These are phyloP conservation scores for Oreohelix idahoensis DNA, from an alignment of 1,140 invertebrate species.

Conservation along the genomic window DNA sequence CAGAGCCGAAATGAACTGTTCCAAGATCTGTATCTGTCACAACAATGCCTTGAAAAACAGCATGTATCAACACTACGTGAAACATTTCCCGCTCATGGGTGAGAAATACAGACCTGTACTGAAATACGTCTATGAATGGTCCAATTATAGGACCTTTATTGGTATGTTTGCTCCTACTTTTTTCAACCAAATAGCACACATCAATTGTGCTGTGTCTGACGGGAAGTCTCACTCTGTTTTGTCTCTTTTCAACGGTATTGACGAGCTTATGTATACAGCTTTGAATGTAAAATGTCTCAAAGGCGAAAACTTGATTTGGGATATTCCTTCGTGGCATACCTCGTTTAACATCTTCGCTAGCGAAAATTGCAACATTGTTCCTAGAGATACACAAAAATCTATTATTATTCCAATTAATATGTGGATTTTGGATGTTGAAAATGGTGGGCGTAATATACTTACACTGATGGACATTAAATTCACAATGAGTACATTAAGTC, in stretches of 20 bases:
- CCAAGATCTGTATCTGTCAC: background rate
- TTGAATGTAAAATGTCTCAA: background rate
- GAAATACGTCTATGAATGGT: background rate
- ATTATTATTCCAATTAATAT: conserved; percentile 39
- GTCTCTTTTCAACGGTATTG: conserved; percentile 22
- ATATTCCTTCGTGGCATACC: conserved; percentile 25
- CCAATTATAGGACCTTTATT: conserved; percentile 2
- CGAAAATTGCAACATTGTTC: conserved; percentile 12
- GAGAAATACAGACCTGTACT: conserved; percentile 3
- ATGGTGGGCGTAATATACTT: background rate
- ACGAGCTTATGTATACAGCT: conserved; percentile 7
- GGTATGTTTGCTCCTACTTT: conserved; percentile 4
- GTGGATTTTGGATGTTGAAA: conserved; percentile 39
- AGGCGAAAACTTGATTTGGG: conserved; percentile 20
- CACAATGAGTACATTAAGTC: conserved; percentile 13
- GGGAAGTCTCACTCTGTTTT: background rate
- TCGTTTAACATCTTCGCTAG: conserved; percentile 30
- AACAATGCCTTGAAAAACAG: background rate
- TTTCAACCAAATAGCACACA: background rate
- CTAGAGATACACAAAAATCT: background rate
- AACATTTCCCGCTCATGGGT: background rate
- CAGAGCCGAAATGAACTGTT: conserved; percentile 22
- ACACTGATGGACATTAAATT: conserved; percentile 30
- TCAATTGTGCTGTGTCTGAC: conserved; percentile 5
- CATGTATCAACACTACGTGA: conserved; percentile 6